Conservation (phyloP, 2,797 vertebrate species). For the Astyanax mexicanus region DNA sequence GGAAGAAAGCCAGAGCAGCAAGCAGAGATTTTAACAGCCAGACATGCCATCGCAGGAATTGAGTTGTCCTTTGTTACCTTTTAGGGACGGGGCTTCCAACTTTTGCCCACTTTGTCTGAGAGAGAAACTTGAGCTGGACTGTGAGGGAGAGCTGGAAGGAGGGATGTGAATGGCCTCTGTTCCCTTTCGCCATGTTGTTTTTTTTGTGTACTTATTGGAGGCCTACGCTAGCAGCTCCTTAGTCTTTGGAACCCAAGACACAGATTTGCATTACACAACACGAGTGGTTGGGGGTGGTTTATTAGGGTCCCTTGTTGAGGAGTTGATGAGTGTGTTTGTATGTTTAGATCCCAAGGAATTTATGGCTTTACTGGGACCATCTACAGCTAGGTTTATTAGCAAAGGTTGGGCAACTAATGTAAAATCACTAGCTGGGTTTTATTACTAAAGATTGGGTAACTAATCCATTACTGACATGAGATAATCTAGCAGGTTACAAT, state of each 20-base stretch:
- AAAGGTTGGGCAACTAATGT: slow-evolving; percentile 9
- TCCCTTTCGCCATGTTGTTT: slow-evolving; percentile 51
- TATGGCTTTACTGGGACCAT: slow-evolving; percentile 39
- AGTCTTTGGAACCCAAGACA: slow-evolving; percentile 30
- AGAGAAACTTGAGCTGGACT: slow-evolving; percentile 60
- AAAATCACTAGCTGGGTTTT: neutral
- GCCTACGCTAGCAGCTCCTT: slow-evolving; percentile 46
- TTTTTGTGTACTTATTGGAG: slow-evolving; percentile 48
- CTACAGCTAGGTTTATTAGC: neutral
- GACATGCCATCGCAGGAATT: slow-evolving; percentile 63
- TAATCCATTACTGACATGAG: neutral
- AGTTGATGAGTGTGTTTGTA: slow-evolving; percentile 22
- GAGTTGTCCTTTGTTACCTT: slow-evolving; percentile 72
- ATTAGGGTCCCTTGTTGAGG: slow-evolving; percentile 30
- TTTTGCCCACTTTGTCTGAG: slow-evolving; percentile 69
- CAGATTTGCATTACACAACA: slow-evolving; percentile 54
- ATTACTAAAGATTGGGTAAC: slow-evolving; percentile 1
- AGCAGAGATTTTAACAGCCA: slow-evolving; percentile 30
- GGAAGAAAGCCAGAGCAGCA: slow-evolving; percentile 53
- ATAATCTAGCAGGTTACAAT: slow-evolving; percentile 15
- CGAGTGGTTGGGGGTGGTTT: slow-evolving; percentile 13
- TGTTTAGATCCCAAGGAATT: slow-evolving; percentile 32
- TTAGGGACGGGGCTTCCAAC: slow-evolving; percentile 67
- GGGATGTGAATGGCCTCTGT: slow-evolving; percentile 57
- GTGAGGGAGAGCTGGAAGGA: slow-evolving; percentile 43